Base-by-base conservation (phyloP, 2,797 vertebrate species). In the Natrix natrix region DNA sequence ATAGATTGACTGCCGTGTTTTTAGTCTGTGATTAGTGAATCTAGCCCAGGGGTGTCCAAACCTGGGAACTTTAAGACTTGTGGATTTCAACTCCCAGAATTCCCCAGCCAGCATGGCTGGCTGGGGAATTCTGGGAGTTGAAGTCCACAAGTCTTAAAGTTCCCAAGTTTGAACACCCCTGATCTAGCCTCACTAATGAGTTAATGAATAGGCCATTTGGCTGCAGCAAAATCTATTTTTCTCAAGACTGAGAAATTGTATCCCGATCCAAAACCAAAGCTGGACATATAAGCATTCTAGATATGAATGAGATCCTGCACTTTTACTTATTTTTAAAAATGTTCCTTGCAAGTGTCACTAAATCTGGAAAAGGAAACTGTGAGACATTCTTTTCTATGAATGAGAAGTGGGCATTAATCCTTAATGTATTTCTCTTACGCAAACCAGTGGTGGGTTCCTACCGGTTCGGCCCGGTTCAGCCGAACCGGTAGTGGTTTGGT, bases 321-420 rank as follows among this genome's bases (percentile, higher is more conserved):
- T 48, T 54, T 56, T 32, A 43, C 2, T 61, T 54, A 20, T 61
- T 4, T 8, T 56, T 90, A 24, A n/a, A 52, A 90, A 90, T 28
- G 92, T 10, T 60, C n/a, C 11, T 60, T 20, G 74, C 43, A 78
- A 55, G 6, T 20, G 48, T 86, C 14, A 32, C 86, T 57, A 87
- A 61, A 57, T 14, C 74, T 93, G 43, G 63, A 52, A 92, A 94
- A 55, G 89, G 78, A 94, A 91, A 59, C 1, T 55, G 88, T 90
- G 92, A 74, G 2, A 83, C n/a, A 94, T 95, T 92, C 91, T 87
- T 61, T 54, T 60, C 28, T n/a, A 5, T 59, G 24, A 28, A 12
- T 60, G 5, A 17, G 43, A 17, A 22, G 8, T 59, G 28, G 89
- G 43, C 7, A 17, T 52, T 90, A 60, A 88, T 93, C 87, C 92